Percentiles rank a stretch among this genome's conserved stretches.
phyloP scores from a whole-genome alignment of 1,140 invertebrate species.

The Panulirus ornatus region DNA sequence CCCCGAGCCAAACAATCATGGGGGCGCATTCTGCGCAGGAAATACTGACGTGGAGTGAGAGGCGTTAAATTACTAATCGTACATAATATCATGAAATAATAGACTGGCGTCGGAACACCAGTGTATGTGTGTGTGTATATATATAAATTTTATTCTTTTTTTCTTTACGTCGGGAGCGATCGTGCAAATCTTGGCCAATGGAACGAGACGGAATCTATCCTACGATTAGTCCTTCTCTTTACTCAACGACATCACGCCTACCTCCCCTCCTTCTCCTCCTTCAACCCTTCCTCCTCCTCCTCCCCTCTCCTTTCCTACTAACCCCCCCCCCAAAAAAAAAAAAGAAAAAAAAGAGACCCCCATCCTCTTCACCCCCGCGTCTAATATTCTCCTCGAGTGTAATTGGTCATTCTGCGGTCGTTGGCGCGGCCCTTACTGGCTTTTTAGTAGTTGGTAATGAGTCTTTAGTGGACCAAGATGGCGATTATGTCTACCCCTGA shows the following conservation, averaged over 20 bases:
- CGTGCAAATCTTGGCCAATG: conserved; percentile 2
- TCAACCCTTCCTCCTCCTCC: conserved; percentile 9
- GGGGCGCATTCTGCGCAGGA: conserved; percentile 11
- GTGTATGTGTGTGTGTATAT: no score
- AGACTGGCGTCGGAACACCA: neutral
- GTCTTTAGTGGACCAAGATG: conserved; percentile 49
- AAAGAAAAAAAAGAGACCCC: no score
- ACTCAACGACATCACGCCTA: conserved; percentile 1
- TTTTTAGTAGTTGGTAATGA: conserved; percentile 60
- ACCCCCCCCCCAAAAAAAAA: no score
- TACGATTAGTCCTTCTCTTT: conserved; percentile 48
- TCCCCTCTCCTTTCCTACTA: conserved; percentile 4
- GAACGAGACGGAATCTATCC: conserved; percentile 46
- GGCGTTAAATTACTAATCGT: conserved; percentile 60
- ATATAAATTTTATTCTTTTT: no score
- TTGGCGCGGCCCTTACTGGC: conserved; percentile 58
- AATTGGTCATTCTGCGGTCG: conserved; percentile 61
- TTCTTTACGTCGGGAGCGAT: conserved; percentile 11
- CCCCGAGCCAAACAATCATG: no score
- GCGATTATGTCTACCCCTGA: conserved; percentile 25
- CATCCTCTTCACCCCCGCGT: conserved; percentile 15
- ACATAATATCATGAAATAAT: conserved; percentile 35
- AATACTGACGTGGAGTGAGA: conserved; percentile 24
- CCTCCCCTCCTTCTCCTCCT: no score
- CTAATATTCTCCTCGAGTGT: conserved; percentile 51